A percentile compares a stretch with the other conserved stretches of the same genome.
Evolutionary conservation across 2,797 vertebrate species (phyloP).

Genomic region (Pampus argenteus): DNA sequence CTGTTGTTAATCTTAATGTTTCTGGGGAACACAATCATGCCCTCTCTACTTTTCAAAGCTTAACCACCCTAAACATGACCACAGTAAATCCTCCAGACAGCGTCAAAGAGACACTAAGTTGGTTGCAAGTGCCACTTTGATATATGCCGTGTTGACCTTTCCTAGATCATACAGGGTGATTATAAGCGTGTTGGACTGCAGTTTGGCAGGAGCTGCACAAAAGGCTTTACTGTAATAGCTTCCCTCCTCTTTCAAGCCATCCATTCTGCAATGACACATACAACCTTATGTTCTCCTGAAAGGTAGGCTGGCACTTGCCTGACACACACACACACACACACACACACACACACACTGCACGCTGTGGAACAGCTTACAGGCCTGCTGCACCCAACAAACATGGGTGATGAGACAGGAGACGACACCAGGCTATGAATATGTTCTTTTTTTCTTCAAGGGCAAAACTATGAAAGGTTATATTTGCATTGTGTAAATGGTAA

Average conservation of each 20-base stretch:
- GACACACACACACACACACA: constrained; percentile 39
- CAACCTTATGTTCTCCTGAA: constrained; percentile 61
- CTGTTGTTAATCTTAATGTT: neutral
- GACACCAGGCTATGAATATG: constrained; percentile 10
- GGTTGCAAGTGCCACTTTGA: constrained; percentile 65
- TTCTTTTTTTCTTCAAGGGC: neutral
- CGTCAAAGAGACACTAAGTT: constrained; percentile 54
- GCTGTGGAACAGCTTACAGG: constrained; percentile 13
- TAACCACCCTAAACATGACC: constrained; percentile 3
- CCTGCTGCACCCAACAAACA: constrained; percentile 10
- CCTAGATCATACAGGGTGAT: constrained; percentile 69
- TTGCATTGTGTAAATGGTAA: neutral
- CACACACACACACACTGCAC: constrained; percentile 16
- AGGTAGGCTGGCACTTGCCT: constrained; percentile 45
- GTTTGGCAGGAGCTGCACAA: constrained; percentile 63
- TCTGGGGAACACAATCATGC: constrained; percentile 11
- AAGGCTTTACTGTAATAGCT: constrained; percentile 68
- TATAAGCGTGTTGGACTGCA: constrained; percentile 57
- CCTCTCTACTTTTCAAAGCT: constrained; percentile 15
- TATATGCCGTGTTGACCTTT: constrained; percentile 64
- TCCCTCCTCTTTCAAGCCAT: constrained; percentile 57
- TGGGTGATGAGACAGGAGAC: constrained; percentile 28
- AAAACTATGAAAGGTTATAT: neutral
- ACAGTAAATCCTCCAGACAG: constrained; percentile 50
- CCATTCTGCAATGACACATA: constrained; percentile 67